Base-by-base conservation (phyloP, 2,888 invertebrate genomes). In the Hermodice carunculata region DNA sequence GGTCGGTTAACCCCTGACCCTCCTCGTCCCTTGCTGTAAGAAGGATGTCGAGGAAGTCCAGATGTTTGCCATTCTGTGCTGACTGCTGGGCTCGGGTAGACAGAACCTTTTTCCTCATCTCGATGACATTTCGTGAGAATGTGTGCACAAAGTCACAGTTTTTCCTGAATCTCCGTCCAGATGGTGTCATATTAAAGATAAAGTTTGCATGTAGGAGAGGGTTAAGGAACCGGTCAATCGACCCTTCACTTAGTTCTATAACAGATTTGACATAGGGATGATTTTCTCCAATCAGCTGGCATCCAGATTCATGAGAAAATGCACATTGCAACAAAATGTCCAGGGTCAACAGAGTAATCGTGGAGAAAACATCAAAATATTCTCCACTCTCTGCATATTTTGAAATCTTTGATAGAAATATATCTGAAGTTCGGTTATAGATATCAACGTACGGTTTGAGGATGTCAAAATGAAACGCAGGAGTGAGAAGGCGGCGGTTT, bases 101-200 rank as follows among this genome's bases (percentile, higher is more conserved):
- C n/a, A n/a, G n/a, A n/a, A n/a, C n/a, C 57, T 70, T 49, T 53
- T 62, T 69, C 24, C 82, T 60, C 57, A 71, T 76, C 6, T 69
- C 54, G 8, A 82, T 81, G 34, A 82, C 74, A 3, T 78, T 77
- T 44, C 80, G 76, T 11, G 82, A 76, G 0, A 82, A 74, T 3
- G 59, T 56, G 54, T 82, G 82, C 0, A 81, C 81, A 56, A 61
- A 76, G 31, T 76, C 67, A 58, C 81, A 81, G 49, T 77, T 64
- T 51, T 76, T 75, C 44, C 67, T 65, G 64, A 78, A 80, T 51
- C 67, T 57, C 31, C 74, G 64, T 1, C 82, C 81, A 14, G 29
- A 42, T 6, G 70, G 60, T 2, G 78, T 74, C 26, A 73, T 48
- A 46, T n/a, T n/a, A n/a, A n/a, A 79, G 6, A 77, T 22, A 32